Evolutionary conservation across 30 jellyfish, hydroid and myxozoan species (phyloP), one percentile per base, ranked within the genome.

Genomic region (Morbakka virulenta): DNA sequence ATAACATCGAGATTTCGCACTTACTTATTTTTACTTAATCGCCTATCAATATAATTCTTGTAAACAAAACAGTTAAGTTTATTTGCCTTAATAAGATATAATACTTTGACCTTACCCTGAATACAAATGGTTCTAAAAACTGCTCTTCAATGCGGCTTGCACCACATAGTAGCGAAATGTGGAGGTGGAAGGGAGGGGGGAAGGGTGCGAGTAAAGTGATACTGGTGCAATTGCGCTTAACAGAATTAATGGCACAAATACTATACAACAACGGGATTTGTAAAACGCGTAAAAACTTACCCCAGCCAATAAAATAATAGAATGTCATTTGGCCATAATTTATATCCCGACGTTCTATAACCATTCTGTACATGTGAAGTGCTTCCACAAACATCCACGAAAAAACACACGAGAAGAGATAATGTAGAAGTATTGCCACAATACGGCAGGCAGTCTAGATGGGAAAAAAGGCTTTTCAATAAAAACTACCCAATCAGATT

Each of bases 301-400:
- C 98, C 94, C 95, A 92, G 25, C 98, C 98, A 70, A 92, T 92
- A 81, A 81, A 92, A 69, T 92, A 92, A 69, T 92, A 92, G 64
- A 81, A 81, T 41, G 91, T 92, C 94, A 92, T 92, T 51, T 92
- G 96, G 31, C 96, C 98, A 32, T 92, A 80, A 82, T 92, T 92
- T 41, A 92, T 81, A 50, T 92, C 87, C 25, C 98, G 74, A 26
- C 78, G 77, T 62, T 92, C 98, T 22, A 71, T 72, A 69, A 92
- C 51, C 98, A 92, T 85, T 49, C 98, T 86, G 63, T 92, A 92
- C 79, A 92, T 72, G 74, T 92, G 98, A 28, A 92, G 67, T 26
- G 98, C 96, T 52, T 92, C 98, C 24, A 92, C 98, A 41, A 92
- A 49, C 93, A 92, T 78, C 98, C 98, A 92, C 20, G 98, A 92